Conservation (phyloP, 1,140 invertebrate species). For the Pachypeltis micranthus region DNA sequence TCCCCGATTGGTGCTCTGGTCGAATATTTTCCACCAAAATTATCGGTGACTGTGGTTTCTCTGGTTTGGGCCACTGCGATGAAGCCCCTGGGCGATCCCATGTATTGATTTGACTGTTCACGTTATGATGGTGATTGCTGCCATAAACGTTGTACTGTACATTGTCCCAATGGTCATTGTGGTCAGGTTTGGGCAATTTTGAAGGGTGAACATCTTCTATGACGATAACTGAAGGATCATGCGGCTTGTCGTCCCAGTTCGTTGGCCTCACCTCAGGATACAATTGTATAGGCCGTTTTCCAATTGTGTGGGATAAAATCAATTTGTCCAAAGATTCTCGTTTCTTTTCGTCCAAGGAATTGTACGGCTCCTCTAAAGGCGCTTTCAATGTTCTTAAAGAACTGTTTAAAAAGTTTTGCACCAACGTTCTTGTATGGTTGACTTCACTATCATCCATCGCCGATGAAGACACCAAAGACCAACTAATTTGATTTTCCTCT, state of each 20-base stretch:
- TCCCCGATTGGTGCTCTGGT: background rate
- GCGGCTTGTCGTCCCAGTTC: slow-evolving; percentile 1
- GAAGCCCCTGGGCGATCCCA: too few relatives aligned
- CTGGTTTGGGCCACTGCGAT: too few relatives aligned
- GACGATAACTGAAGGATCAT: slow-evolving; percentile 20
- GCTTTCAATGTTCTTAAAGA: slow-evolving; percentile 18
- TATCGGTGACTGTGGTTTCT: background rate
- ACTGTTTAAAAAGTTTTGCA: slow-evolving; percentile 23
- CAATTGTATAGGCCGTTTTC: slow-evolving; percentile 11
- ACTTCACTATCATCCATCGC: too few relatives aligned
- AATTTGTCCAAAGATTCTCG: slow-evolving; percentile 21
- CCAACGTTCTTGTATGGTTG: slow-evolving; percentile 15
- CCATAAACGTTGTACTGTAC: background rate
- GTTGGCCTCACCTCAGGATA: slow-evolving; percentile 11
- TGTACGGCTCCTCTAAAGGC: too few relatives aligned
- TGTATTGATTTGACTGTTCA: too few relatives aligned
- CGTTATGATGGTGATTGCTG: background rate
- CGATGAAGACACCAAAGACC: slow-evolving; percentile 16
- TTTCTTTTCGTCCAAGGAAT: slow-evolving; percentile 6
- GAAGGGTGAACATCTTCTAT: slow-evolving; percentile 24
- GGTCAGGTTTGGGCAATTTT: slow-evolving; percentile 22
- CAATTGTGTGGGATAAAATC: slow-evolving; percentile 18
- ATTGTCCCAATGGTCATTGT: background rate
- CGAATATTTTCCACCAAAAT: slow-evolving; percentile 1
- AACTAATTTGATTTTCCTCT: background rate